Evolutionary conservation across 2,888 invertebrate genomes (phyloP), one percentile per base, ranked within the genome.

Genomic region (Sylvicola cinctus): DNA sequence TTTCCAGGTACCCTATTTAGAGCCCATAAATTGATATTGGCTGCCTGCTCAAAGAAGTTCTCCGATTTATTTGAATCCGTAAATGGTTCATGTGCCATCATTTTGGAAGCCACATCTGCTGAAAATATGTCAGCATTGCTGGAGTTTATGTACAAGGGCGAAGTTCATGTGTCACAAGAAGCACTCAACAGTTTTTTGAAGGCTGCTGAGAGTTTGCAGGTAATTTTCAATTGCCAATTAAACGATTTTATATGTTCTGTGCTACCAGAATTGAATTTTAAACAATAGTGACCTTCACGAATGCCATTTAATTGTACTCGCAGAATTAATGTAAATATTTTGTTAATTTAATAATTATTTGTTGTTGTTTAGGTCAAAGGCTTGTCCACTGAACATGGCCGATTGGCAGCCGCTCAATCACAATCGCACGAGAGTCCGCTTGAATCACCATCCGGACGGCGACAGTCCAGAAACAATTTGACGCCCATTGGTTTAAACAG

Each of bases 111-210:
- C 43, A 87, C 85, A 45, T 74, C 79, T 45, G 83, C 85, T 39
- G 75, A 79, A 52, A 85, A 87, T 59, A 84, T 87, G 83, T 77
- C 83, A 43, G 84, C 85, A 31, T 67, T 87, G 43, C 68, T 87
- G 44, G 85, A 87, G 61, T 87, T 87, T 60, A 87, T 87, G 87
- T 87, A 87, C 65, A 85, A 85, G 57, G 87, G 87, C 38, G 87
- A 87, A 61, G 87, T 87, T 46, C 85, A 87, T 57, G 84, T 87
- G 49, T 84, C 84, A 47, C 85, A 87, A 62, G 85, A 87, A 59
- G 80, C 83, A 43, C 71, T 87, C 46, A 81, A 81, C 51, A 83
- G 84, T 60, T 87, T 87, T 56, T 71, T 87, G 42, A 85, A 87
- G 61, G 84, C 85, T 44, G 87, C 85, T 36, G 85, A 85, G 62